Base-by-base conservation (phyloP, 2,888 invertebrate species). In the Oxytorus armatus region DNA sequence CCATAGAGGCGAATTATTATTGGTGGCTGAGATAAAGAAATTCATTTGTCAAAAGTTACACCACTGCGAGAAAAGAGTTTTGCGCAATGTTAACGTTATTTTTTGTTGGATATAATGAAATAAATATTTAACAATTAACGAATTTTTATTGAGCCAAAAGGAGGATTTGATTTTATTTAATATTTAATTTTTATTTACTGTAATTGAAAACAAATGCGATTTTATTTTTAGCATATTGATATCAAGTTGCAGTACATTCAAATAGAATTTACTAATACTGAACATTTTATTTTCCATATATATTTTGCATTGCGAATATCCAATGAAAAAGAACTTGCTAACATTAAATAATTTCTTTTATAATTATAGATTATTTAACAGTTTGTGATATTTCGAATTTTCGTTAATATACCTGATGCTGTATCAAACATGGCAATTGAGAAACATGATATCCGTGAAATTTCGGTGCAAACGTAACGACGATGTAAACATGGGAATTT, bases 391-490 rank as follows among this genome's bases (percentile, higher is more conserved):
- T 4, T 36, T 1, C 4, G 36, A 36, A 36, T 1, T 4, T 7
- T 36, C 1, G 10, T 49, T 55, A 86, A 88, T 53, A 0, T 3
- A 93, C 93, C 79, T 91, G 91, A 79, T 92, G 85, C 39, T 89
- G 85, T 49, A 92, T 85, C 42, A 92, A 84, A 78, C 91, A 90
- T n/a, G 86, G 73, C 14, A 93, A 79, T 51, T 88, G 76, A 72
- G 89, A 88, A 3, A 86, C 83, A 80, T 89, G 92, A 29, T 87
- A 79, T 33, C 92, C 92, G 23, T 68, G 53, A 29, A 85, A 77
- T 23, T 72, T 75, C 0, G 92, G 89, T 23, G 76, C 63, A 82
- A 92, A 93, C 0, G 83, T 87, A 55, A 93, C 85, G 1, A 79
- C 88, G 18, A 92, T 79, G 29, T 88, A 88, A 11, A 85, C 83